Evolutionary conservation across 2,113 vertebrate genomes (phyloP).

Genomic region (Larimichthys crocea): DNA sequence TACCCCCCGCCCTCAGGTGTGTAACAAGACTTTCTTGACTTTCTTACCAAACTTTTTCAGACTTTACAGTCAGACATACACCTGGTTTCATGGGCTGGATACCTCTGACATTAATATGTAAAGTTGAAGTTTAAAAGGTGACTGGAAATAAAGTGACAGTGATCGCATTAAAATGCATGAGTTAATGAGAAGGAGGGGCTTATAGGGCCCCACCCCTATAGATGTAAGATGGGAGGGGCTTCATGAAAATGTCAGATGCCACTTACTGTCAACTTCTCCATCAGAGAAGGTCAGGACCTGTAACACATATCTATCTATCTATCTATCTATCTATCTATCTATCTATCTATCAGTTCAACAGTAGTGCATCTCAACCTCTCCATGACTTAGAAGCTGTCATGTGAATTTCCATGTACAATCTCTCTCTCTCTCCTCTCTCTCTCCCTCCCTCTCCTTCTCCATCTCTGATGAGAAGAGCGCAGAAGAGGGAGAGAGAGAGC

Average conservation of each 20-base stretch:
- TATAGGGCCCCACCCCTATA: not conserved
- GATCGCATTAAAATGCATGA: not conserved
- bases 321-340: not conserved
- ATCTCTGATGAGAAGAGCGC: not conserved
- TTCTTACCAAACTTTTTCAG: not conserved
- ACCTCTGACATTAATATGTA: not conserved
- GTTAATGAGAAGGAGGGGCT: not conserved
- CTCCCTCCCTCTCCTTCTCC: not conserved
- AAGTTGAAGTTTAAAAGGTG: not conserved
- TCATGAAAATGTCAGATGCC: slow-evolving; percentile 56
- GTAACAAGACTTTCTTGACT: not conserved
- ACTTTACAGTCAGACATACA: not conserved
- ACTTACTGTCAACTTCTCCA: slow-evolving; percentile 36
- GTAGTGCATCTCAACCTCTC: not conserved
- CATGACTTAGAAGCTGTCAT: slow-evolving; percentile 21
- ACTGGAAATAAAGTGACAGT: not conserved
- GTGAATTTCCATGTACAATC: slow-evolving; percentile 19
- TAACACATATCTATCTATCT: not conserved
- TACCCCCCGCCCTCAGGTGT: too few relatives aligned
- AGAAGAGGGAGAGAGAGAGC: not conserved
- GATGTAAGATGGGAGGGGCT: not conserved
- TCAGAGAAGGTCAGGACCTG: slow-evolving; percentile 29
- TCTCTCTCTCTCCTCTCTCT: not conserved
- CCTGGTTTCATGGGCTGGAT: not conserved
- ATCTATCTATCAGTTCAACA: slow-evolving; percentile 6